phyloP scores from a whole-genome alignment of 2,797 vertebrate genomes.

The Odontamblyopus rebecca region DNA sequence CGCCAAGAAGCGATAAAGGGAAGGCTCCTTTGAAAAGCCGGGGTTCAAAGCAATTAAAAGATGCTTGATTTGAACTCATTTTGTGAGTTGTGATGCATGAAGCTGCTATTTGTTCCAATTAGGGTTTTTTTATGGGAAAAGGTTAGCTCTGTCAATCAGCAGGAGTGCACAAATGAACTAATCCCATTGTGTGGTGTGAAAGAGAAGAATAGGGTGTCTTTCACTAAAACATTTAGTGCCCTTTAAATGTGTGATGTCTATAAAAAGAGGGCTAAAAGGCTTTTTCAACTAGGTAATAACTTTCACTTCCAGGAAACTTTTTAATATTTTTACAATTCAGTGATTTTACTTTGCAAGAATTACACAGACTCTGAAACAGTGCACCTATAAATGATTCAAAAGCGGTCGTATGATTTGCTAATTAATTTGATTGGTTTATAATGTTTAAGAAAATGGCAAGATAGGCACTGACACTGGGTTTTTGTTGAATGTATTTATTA shows the following conservation, averaged over 20 bases:
- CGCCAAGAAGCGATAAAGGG: conserved; percentile 8
- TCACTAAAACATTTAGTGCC: conserved; percentile 19
- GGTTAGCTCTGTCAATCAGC: conserved; percentile 18
- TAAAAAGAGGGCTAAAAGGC: conserved; percentile 7
- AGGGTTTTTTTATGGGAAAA: conserved; percentile 15
- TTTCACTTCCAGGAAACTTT: conserved; percentile 3
- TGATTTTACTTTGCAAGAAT: neutral
- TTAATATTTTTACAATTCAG: neutral
- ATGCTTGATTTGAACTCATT: conserved; percentile 17
- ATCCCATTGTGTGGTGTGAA: conserved; percentile 8
- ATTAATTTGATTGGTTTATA: too few relatives aligned
- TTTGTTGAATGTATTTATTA: too few relatives aligned
- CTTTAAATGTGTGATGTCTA: conserved; percentile 19
- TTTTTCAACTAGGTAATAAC: conserved; percentile 9
- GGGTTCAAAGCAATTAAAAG: conserved; percentile 14
- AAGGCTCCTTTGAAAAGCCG: conserved; percentile 3
- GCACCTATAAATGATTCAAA: neutral
- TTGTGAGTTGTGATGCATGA: conserved; percentile 17
- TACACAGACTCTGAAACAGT: neutral
- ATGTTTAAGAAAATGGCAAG: too few relatives aligned
- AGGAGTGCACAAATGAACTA: conserved; percentile 13
- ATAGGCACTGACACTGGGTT: too few relatives aligned
- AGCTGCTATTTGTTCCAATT: conserved; percentile 17
- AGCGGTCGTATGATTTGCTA: neutral
- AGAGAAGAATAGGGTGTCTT: conserved; percentile 15